Percentiles rank a stretch among this genome's conserved stretches.
Evolutionary conservation across 2,888 invertebrate genomes (phyloP).

Genomic region (Drosophila rellima): DNA sequence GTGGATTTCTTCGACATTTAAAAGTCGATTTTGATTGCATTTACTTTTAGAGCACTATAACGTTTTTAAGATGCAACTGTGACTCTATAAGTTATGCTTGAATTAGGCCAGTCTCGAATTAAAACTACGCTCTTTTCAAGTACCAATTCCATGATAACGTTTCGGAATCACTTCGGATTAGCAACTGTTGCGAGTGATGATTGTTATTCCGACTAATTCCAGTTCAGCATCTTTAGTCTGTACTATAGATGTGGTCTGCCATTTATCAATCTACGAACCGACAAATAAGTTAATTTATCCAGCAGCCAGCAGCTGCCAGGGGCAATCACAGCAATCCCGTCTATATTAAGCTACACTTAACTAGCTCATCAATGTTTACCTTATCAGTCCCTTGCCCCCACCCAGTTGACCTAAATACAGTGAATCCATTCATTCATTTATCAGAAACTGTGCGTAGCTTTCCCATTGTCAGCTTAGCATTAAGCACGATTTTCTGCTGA

Average conservation of each 20-base stretch:
- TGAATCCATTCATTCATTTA: constrained; percentile 34
- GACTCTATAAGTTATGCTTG: too few relatives aligned
- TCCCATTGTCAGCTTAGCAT: constrained; percentile 31
- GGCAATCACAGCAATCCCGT: constrained; percentile 41
- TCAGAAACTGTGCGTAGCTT: constrained; percentile 16
- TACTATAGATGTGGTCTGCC: neutral
- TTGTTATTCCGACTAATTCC: constrained; percentile 7
- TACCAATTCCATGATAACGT: neutral
- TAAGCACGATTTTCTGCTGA: constrained; percentile 47
- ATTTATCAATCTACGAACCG: constrained; percentile 13
- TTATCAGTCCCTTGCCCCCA: constrained; percentile 12
- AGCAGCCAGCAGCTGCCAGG: constrained; percentile 29
- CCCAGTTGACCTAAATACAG: constrained; percentile 18
- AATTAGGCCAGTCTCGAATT: too few relatives aligned
- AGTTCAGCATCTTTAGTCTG: constrained; percentile 1
- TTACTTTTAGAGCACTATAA: too few relatives aligned
- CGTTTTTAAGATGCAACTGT: too few relatives aligned
- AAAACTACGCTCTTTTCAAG: neutral
- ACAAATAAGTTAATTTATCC: constrained; percentile 29
- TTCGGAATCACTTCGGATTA: neutral
- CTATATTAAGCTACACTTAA: constrained; percentile 35
- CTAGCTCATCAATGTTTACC: constrained; percentile 58
- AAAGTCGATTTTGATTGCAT: too few relatives aligned
- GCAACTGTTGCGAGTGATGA: neutral
- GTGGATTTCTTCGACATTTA: too few relatives aligned